Evolutionary conservation across 2,888 invertebrate species (phyloP), one percentile per base, ranked within the genome.

Genomic region (Spilarctia lutea): DNA sequence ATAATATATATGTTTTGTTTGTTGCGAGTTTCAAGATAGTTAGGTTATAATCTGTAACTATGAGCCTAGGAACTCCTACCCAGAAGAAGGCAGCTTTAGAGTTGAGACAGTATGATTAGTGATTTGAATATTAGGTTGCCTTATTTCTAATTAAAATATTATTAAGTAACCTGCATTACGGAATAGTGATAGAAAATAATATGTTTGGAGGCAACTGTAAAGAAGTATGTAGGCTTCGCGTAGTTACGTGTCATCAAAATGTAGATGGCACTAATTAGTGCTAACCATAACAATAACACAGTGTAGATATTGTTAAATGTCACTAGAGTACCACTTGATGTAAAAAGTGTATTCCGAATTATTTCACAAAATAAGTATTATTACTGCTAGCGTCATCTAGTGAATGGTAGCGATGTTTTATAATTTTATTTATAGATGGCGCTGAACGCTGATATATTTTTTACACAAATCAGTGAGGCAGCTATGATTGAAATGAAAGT

Each of bases 341-440:
- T 69, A 63, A 70, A 70, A 63, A 76, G 71, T 81, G 79, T 79
- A 81, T 74, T 70, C 83, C 83, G 85, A 83, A 83, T 85, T 79
- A 83, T 13, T 74, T 80, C 85, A 76, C 76, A 78, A 79, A 63
- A 71, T 82, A 78, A 63, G 75, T 71, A 83, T 35, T 77, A 84
- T 65, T 78, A 72, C 48, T 65, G 66, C 42, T 78, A 75, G 68
- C 75, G 80, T 71, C 79, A 78, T 70, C 84, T 78, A 73, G 79
- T 71, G 74, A 45, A 76, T 71, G 45, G 70, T 78, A 82, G 77
- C 73, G 39, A 72, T 78, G 72, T 73, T 76, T 80, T 81, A 78
- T 80, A 75, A 75, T 81, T 75, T 82, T 70, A 79, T 68, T 75
- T 73, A 84, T 75, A 79, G 84, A 81, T 81, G 75, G 77, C 78